phyloP scores from a whole-genome alignment of 2,888 invertebrate species.

The Diaphora mendica region DNA sequence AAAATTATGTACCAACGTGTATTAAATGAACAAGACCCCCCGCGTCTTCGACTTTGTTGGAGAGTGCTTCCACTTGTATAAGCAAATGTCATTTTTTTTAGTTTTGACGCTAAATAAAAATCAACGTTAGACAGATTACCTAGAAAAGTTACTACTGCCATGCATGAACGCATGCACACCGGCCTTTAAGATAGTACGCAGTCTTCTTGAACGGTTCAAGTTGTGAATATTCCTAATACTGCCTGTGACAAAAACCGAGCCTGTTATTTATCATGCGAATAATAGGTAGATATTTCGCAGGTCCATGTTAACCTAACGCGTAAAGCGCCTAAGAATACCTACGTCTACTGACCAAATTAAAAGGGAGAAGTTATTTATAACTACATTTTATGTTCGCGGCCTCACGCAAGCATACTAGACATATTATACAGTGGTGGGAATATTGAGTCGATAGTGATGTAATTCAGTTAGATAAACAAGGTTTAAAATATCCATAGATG shows the following conservation, averaged over 20 bases:
- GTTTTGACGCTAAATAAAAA: too few relatives aligned
- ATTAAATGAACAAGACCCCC: background rate
- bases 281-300: background rate
- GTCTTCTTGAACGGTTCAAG: too few relatives aligned
- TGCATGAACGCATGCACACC: too few relatives aligned
- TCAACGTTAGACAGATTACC: too few relatives aligned
- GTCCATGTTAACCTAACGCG: constrained; percentile 21
- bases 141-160: too few relatives aligned
- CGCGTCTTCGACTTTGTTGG: background rate
- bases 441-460: constrained; percentile 10
- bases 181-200: too few relatives aligned
- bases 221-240: background rate
- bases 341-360: constrained; percentile 34
- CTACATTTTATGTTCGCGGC: constrained; percentile 21
- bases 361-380: constrained; percentile 50
- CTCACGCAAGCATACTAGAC: constrained; percentile 10
- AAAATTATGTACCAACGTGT: background rate
- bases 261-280: background rate
- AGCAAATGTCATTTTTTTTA: background rate
- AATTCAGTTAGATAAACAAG: constrained; percentile 3
- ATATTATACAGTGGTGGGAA: constrained; percentile 8
- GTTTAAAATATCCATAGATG: background rate
- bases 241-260: background rate
- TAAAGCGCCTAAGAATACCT: too few relatives aligned
- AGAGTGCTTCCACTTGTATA: background rate